These are phyloP conservation scores for Pelobates fuscus DNA, from an alignment of 2,113 vertebrate species.

Conservation along the genomic window DNA sequence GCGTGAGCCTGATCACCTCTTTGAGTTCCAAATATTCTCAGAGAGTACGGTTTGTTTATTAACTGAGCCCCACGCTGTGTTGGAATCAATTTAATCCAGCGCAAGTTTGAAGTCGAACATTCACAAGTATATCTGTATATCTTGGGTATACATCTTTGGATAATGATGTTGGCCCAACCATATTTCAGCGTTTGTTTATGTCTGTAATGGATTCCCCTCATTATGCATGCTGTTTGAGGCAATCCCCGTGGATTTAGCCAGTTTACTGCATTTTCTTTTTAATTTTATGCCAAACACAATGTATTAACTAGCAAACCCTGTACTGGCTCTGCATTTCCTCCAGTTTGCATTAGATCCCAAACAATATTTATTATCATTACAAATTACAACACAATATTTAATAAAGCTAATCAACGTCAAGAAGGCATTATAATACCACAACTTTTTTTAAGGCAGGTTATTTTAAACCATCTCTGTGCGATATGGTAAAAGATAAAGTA, in stretches of 20 bases:
- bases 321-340: conserved; percentile 50
- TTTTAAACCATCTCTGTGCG: too few species aligned
- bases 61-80: conserved; percentile 75
- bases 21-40: conserved; percentile 66
- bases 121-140: conserved; percentile 73
- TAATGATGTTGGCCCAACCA: conserved; percentile 82
- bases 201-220: conserved; percentile 89
- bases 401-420: conserved; percentile 47
- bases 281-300: conserved; percentile 73
- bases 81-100: conserved; percentile 72
- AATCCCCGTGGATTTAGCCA: conserved; percentile 76
- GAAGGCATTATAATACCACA: too few species aligned
- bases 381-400: conserved; percentile 64
- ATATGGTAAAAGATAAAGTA: too few species aligned
- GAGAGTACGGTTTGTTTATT: conserved; percentile 74
- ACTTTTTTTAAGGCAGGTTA: too few species aligned
- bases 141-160: conserved; percentile 74
- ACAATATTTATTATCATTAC: conserved; percentile 61
- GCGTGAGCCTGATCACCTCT: conserved; percentile 47
- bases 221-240: conserved; percentile 87
- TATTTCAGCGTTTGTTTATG: conserved; percentile 84
- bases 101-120: conserved; percentile 74
- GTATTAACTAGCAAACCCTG: conserved; percentile 57
- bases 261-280: conserved; percentile 76
- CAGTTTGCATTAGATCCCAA: conserved; percentile 59